phyloP scores from a whole-genome alignment of 92 coral and sea anemone genomes.

The Isaurus tuberculatus region DNA sequence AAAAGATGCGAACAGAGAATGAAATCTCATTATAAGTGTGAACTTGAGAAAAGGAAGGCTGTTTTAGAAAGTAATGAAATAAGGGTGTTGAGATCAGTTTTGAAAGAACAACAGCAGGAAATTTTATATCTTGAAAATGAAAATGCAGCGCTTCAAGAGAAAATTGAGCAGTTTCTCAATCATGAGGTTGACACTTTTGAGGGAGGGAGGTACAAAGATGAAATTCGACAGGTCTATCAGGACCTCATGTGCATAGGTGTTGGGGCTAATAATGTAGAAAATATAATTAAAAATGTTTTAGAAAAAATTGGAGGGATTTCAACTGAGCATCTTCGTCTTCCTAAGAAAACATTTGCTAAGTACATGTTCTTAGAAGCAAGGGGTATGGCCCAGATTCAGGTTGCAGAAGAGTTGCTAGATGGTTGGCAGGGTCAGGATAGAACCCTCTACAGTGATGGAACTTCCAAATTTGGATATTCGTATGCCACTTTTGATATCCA shows the following conservation, averaged over 20 bases:
- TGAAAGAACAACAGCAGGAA: constrained; percentile 34
- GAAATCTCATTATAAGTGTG: constrained; percentile 30
- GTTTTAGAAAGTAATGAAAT: constrained; percentile 18
- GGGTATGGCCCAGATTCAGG: constrained; percentile 44
- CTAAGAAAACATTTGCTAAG: constrained; percentile 48
- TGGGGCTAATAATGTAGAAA: constrained; percentile 29
- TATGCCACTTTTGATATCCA: constrained; percentile 30
- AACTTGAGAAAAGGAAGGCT: constrained; percentile 20
- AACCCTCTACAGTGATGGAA: constrained; percentile 14
- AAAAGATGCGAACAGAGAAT: constrained; percentile 26
- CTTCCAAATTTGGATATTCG: background rate
- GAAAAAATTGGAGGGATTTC: constrained; percentile 11
- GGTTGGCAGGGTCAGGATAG: constrained; percentile 32
- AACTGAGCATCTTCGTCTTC: constrained; percentile 6
- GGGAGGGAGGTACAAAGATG: constrained; percentile 26
- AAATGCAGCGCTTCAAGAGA: constrained; percentile 45
- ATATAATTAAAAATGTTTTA: constrained; percentile 1
- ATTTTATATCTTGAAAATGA: constrained; percentile 36
- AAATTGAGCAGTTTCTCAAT: constrained; percentile 37
- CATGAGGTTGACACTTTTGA: background rate
- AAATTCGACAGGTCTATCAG: constrained; percentile 10
- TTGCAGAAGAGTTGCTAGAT: constrained; percentile 38
- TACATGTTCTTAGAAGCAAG: constrained; percentile 42
- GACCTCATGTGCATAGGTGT: constrained; percentile 1
- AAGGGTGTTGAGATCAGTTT: constrained; percentile 29